These are phyloP conservation scores for Nematopogon swammerdamellus DNA, from an alignment of 2,888 invertebrate species.

Conservation along the genomic window DNA sequence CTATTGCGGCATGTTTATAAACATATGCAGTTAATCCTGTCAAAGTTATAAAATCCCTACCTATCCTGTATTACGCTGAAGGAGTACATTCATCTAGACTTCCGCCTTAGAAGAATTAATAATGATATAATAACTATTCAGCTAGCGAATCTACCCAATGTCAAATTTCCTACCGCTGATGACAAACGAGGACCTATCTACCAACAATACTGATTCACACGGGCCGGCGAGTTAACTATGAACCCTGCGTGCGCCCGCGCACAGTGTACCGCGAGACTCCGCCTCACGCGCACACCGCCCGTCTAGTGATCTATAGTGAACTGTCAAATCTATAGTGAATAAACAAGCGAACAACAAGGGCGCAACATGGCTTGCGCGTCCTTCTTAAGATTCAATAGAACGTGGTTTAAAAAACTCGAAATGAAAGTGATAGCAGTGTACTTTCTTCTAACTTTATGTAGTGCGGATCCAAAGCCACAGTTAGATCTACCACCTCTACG, in stretches of 20 bases:
- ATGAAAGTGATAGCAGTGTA: slow-evolving; percentile 21
- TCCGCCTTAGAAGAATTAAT: no score
- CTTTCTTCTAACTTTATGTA: slow-evolving; percentile 15
- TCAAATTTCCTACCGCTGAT: not conserved
- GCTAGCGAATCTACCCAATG: not conserved
- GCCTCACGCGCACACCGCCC: not conserved
- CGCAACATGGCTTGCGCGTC: not conserved
- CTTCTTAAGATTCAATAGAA: slow-evolving; percentile 18
- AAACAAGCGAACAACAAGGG: no score
- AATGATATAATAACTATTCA: no score
- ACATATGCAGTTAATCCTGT: no score
- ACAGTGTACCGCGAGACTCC: not conserved
- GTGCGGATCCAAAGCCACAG: slow-evolving; percentile 32
- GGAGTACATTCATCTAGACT: no score
- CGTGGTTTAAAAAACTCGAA: slow-evolving; percentile 17
- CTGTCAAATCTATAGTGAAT: not conserved
- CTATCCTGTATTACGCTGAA: no score
- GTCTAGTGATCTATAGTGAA: not conserved
- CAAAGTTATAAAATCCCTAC: no score
- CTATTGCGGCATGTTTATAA: no score
- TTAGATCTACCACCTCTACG: slow-evolving; percentile 55
- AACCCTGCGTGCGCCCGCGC: not conserved
- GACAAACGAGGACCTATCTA: not conserved
- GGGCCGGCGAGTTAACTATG: not conserved
- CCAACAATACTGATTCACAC: not conserved